phyloP scores from a whole-genome alignment of 2,888 invertebrate genomes.

The Azorinus chamasolen region DNA sequence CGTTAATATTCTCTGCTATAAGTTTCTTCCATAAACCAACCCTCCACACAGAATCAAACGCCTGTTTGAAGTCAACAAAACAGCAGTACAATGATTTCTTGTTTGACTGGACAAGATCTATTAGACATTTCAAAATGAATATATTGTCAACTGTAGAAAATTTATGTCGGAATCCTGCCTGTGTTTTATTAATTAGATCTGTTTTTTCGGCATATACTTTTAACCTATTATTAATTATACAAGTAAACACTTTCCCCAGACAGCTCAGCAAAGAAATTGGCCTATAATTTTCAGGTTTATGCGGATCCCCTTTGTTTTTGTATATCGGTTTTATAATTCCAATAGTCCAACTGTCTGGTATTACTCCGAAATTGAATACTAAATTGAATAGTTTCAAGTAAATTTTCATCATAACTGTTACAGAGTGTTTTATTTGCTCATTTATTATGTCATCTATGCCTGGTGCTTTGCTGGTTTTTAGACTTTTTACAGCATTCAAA shows the following conservation, averaged over 20 bases:
- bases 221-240: conserved; percentile 23
- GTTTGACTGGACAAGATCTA: conserved; percentile 7
- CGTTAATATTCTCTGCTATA: conserved; percentile 12
- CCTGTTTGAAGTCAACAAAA: conserved; percentile 13
- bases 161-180: conserved; percentile 23
- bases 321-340: conserved; percentile 25
- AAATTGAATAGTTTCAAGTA: conserved; percentile 22
- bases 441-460: conserved; percentile 12
- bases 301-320: conserved; percentile 25
- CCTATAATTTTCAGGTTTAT: conserved; percentile 20
- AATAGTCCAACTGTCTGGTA: conserved; percentile 23
- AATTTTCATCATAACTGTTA: conserved; percentile 1
- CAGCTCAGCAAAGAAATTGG: conserved; percentile 34
- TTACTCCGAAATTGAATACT: conserved; percentile 9
- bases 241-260: conserved; percentile 33
- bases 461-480: conserved; percentile 21
- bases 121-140: conserved; percentile 21
- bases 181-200: conserved; percentile 2
- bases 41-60: conserved; percentile 6
- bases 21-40: conserved; percentile 17
- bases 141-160: conserved; percentile 11
- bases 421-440: conserved; percentile 23
- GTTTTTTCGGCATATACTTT: conserved; percentile 1
- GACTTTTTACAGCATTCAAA: not conserved
- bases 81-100: conserved; percentile 14